These are phyloP conservation scores for Ictidomys tridecemlineatus DNA, from an alignment of 2,113 vertebrate species.

Conservation along the genomic window DNA sequence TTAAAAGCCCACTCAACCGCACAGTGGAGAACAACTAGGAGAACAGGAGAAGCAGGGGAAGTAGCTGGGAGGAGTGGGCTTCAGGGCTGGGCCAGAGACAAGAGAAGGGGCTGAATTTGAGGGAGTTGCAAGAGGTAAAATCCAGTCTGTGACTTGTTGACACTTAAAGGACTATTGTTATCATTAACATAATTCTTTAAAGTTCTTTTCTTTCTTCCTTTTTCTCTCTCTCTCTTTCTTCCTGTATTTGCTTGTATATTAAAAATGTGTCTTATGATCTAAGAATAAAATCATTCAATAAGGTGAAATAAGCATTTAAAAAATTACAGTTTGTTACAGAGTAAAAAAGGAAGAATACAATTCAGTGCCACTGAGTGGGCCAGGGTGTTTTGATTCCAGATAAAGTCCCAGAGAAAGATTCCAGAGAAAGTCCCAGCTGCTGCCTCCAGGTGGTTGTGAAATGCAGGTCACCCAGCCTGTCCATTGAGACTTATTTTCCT, in stretches of 20 bases:
- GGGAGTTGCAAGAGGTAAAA: background rate
- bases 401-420: too few species aligned
- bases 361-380: background rate
- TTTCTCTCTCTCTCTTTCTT: too few species aligned
- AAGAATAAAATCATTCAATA: background rate
- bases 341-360: background rate
- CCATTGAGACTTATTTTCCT: background rate
- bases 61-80: too few species aligned
- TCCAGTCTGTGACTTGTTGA: background rate
- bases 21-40: background rate
- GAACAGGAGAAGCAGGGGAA: background rate
- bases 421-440: background rate
- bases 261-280: background rate
- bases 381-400: background rate
- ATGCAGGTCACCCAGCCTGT: accelerated
- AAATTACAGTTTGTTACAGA: background rate
- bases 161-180: background rate
- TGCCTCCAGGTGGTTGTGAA: background rate
- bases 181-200: background rate
- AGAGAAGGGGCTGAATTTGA: background rate
- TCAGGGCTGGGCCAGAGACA: accelerated
- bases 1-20: background rate
- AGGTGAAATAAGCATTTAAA: background rate
- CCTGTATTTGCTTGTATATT: background rate
- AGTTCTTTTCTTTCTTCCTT: too few species aligned